Conservation (phyloP, 2,113 vertebrate genomes). For the Aptenodytes forsteri region DNA sequence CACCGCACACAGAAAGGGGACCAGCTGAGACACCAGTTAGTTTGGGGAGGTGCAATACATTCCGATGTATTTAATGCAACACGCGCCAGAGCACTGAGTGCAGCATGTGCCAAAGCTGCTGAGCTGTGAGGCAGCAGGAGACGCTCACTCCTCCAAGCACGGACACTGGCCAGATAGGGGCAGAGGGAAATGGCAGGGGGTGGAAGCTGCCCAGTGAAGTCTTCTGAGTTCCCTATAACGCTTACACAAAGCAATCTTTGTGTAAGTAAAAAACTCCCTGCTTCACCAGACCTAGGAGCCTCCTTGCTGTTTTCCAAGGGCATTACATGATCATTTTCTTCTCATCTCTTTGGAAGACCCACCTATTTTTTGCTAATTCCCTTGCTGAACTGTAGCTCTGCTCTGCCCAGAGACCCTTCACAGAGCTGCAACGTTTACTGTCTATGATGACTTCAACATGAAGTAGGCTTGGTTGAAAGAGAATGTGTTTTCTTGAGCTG, state of each 20-base stretch:
- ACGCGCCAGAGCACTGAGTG: background rate
- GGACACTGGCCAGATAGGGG: background rate
- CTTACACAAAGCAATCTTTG: background rate
- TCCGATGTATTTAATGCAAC: background rate
- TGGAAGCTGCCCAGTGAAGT: background rate
- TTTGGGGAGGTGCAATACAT: background rate
- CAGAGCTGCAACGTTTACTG: background rate
- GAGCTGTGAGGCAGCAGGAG: background rate
- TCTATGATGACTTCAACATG: background rate
- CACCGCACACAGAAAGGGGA: background rate
- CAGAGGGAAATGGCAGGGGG: background rate
- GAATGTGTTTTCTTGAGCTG: background rate
- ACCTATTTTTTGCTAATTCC: background rate
- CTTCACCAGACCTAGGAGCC: background rate
- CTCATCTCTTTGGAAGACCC: background rate
- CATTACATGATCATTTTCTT: background rate
- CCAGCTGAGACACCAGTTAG: background rate
- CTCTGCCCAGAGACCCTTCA: background rate
- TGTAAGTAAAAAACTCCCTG: background rate
- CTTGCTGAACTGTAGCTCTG: background rate
- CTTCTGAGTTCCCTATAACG: background rate
- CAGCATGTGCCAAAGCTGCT: background rate
- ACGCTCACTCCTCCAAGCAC: background rate
- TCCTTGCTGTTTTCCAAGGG: background rate
- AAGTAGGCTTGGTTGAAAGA: background rate